phyloP scores from a whole-genome alignment of 92 coral and sea anemone species.

The Porites cylindrica region DNA sequence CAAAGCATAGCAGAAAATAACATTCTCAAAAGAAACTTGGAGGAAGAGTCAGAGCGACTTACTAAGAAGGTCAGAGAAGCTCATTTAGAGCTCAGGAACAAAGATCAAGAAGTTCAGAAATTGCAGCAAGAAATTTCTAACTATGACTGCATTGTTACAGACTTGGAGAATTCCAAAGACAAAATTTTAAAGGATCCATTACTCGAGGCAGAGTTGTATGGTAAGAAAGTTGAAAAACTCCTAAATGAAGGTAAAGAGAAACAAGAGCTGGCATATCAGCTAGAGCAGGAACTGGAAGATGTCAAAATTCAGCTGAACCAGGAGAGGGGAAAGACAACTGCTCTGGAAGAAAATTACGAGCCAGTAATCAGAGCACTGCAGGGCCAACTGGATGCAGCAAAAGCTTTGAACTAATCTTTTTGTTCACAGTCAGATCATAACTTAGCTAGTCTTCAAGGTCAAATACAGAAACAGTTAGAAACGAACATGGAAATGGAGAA shows the following conservation, averaged over 20 bases:
- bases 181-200: constrained; percentile 53
- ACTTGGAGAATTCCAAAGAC: constrained; percentile 43
- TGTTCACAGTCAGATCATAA: constrained; percentile 91
- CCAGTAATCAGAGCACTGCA: constrained; percentile 75
- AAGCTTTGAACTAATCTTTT: constrained; percentile 88
- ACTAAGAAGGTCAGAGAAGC: constrained; percentile 51
- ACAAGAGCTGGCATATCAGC: constrained; percentile 55
- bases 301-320: constrained; percentile 46
- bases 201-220: constrained; percentile 51
- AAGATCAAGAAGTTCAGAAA: constrained; percentile 55
- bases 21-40: constrained; percentile 22
- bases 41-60: constrained; percentile 44
- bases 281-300: constrained; percentile 80
- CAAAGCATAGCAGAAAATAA: constrained; percentile 9
- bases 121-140: constrained; percentile 25
- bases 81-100: constrained; percentile 43
- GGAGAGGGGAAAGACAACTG: constrained; percentile 75
- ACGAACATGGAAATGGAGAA: constrained; percentile 76
- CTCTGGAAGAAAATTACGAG: constrained; percentile 85
- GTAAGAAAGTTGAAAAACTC: constrained; percentile 45
- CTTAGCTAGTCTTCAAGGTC: constrained; percentile 81
- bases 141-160: constrained; percentile 4
- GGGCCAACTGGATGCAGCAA: constrained; percentile 91
- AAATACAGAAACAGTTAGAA: constrained; percentile 78
- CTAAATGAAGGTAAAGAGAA: constrained; percentile 56